Evolutionary conservation across 2,888 invertebrate genomes (phyloP).

Genomic region (Euphydryas editha): DNA sequence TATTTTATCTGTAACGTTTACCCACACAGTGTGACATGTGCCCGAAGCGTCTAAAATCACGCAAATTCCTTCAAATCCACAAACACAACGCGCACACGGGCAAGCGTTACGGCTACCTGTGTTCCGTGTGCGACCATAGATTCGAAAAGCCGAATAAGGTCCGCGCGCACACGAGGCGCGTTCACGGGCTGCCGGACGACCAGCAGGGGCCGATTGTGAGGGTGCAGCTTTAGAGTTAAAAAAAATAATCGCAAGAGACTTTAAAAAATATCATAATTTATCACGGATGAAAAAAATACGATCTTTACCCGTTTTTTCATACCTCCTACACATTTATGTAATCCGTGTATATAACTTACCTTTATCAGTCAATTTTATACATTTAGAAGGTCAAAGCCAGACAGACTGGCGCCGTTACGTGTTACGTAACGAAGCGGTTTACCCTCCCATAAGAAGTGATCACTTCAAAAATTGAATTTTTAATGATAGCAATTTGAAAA

Average conservation of each 20-base stretch:
- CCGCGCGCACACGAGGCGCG: slow-evolving; percentile 68
- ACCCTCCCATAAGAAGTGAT: too few relatives aligned
- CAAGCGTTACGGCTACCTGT: slow-evolving; percentile 69
- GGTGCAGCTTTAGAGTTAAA: slow-evolving; percentile 55
- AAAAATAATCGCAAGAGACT: too few relatives aligned
- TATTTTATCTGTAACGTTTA: background rate
- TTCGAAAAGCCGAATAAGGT: slow-evolving; percentile 79
- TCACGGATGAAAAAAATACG: background rate
- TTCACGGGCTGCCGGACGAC: slow-evolving; percentile 68
- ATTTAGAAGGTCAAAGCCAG: too few relatives aligned
- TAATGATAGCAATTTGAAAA: too few relatives aligned
- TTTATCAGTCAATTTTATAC: too few relatives aligned
- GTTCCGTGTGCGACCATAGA: slow-evolving; percentile 68
- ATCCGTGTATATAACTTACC: too few relatives aligned
- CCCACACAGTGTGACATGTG: slow-evolving; percentile 71
- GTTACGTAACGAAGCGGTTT: too few relatives aligned
- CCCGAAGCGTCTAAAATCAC: slow-evolving; percentile 71
- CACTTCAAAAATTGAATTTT: too few relatives aligned
- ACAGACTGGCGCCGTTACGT: too few relatives aligned
- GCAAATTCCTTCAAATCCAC: slow-evolving; percentile 77
- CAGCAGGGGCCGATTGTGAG: slow-evolving; percentile 65
- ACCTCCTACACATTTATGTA: too few relatives aligned
- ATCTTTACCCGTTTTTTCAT: too few relatives aligned
- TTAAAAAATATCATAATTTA: too few relatives aligned
- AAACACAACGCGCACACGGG: slow-evolving; percentile 78